Evolutionary conservation across 1,140 invertebrate genomes (phyloP).

Genomic region (Olivierus martensii): DNA sequence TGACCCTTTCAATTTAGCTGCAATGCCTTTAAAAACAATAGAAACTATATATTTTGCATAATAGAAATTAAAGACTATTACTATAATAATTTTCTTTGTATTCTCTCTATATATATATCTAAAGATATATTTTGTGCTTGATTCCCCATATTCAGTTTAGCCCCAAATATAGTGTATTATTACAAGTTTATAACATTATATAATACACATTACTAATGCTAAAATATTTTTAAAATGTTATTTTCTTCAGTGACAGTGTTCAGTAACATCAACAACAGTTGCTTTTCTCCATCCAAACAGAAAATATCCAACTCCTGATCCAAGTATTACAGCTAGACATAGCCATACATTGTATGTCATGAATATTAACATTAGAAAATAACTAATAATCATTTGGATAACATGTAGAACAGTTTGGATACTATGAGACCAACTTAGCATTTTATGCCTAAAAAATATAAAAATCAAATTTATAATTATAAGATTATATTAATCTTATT

Average conservation of each 20-base stretch:
- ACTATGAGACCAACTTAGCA: conserved; percentile 60
- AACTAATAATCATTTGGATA: conserved; percentile 75
- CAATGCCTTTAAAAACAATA: too few relatives aligned
- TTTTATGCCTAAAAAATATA: conserved; percentile 27
- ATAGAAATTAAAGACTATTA: too few relatives aligned
- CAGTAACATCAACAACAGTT: conserved; percentile 77
- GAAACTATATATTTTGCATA: too few relatives aligned
- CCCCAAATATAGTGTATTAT: too few relatives aligned
- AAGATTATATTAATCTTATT: too few relatives aligned
- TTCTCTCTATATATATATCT: too few relatives aligned
- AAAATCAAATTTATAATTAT: background rate
- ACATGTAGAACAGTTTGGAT: conserved; percentile 77
- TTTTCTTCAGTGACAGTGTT: conserved; percentile 71
- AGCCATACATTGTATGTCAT: conserved; percentile 98
- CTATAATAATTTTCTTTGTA: too few relatives aligned
- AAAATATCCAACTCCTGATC: conserved; percentile 80
- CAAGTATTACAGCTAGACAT: conserved; percentile 74
- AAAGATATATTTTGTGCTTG: too few relatives aligned
- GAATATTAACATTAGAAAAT: conserved; percentile 92
- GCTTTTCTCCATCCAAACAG: conserved; percentile 86
- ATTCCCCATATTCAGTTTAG: too few relatives aligned
- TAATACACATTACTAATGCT: too few relatives aligned
- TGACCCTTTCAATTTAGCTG: too few relatives aligned
- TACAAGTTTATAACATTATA: too few relatives aligned
- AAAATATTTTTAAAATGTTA: background rate